Evolutionary conservation across 2,888 invertebrate genomes (phyloP).

Genomic region (Diadegma fenestrale): DNA sequence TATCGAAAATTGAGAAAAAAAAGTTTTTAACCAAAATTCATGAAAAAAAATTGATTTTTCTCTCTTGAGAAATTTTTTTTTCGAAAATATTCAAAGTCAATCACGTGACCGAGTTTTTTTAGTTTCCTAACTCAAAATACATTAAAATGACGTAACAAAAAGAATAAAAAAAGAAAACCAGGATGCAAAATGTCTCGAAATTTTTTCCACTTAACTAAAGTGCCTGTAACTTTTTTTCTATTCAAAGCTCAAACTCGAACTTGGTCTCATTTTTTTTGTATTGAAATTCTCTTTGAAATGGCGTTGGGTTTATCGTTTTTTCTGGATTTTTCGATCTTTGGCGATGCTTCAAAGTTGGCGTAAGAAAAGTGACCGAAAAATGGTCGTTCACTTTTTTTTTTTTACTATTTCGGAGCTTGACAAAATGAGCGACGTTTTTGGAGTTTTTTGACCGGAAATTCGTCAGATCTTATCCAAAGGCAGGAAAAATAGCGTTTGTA

Average conservation of each 20-base stretch:
- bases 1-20: background rate
- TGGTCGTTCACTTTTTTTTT: background rate
- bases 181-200: background rate
- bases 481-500: background rate
- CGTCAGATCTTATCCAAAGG: no score
- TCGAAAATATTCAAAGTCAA: background rate
- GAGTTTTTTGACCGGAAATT: background rate
- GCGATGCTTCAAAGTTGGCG: background rate
- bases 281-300: background rate
- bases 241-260: background rate
- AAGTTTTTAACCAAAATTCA: background rate
- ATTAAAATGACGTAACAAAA: background rate
- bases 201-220: background rate
- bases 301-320: background rate
- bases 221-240: background rate
- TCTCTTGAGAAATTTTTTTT: background rate
- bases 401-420: background rate
- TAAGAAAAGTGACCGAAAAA: background rate
- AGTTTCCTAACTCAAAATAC: background rate
- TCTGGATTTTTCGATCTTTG: background rate
- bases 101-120: background rate
- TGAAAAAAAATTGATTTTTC: background rate
- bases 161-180: background rate
- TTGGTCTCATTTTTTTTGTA: background rate
- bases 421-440: background rate